Conservation (phyloP, 1,140 invertebrate genomes). For the Cotesia typhae region DNA sequence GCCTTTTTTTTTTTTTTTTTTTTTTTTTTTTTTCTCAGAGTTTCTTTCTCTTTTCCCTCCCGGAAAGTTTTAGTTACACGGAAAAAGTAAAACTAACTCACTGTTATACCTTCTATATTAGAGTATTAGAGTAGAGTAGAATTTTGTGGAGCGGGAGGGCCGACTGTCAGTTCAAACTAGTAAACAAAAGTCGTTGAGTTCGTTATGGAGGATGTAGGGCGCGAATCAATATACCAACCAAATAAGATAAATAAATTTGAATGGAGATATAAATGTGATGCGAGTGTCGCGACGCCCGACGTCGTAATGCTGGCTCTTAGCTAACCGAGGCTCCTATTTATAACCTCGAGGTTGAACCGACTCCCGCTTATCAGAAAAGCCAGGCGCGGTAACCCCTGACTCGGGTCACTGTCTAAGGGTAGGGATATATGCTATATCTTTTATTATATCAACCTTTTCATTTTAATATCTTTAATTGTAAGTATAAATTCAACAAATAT, state of each 20-base stretch:
- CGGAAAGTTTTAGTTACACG: not conserved
- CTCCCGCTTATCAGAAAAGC: constrained; percentile 43
- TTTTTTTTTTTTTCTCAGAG: not conserved
- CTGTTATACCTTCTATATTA: too few species aligned
- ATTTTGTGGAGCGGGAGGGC: too few species aligned
- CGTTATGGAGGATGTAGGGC: not conserved
- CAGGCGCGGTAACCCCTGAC: constrained; percentile 21
- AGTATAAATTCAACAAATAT: too few species aligned
- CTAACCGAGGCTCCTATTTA: constrained; percentile 52
- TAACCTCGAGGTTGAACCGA: constrained; percentile 45
- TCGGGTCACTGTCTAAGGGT: constrained; percentile 16
- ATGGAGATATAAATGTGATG: constrained; percentile 34
- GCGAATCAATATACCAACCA: not conserved
- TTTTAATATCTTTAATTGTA: too few species aligned
- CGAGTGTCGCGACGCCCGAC: constrained; percentile 45
- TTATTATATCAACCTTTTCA: too few species aligned
- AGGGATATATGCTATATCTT: not conserved
- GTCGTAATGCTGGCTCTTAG: constrained; percentile 49
- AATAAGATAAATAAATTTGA: not conserved
- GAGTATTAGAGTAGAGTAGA: too few species aligned
- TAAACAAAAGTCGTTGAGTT: too few species aligned
- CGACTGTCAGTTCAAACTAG: too few species aligned
- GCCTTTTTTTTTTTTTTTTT: not conserved
- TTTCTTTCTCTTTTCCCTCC: not conserved
- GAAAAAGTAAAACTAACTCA: not conserved